phyloP scores from a whole-genome alignment of 1,140 invertebrate species.

The Heliconius hermathena region DNA sequence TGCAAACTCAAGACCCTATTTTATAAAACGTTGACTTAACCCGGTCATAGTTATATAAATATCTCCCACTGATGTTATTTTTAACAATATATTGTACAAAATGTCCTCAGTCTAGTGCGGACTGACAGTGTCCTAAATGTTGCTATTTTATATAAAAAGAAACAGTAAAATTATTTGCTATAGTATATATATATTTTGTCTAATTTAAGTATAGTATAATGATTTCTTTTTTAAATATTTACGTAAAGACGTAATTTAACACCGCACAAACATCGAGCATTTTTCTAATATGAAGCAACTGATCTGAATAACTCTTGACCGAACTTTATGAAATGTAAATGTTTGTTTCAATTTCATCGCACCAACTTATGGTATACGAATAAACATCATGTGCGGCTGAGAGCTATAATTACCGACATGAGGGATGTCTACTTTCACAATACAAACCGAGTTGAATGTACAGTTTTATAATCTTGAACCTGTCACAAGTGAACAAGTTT shows the following conservation, averaged over 20 bases:
- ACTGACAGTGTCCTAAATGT: constrained; percentile 43
- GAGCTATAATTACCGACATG: constrained; percentile 30
- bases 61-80: constrained; percentile 68
- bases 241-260: too few relatives aligned
- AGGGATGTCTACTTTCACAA: constrained; percentile 43
- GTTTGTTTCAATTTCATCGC: background rate
- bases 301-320: background rate
- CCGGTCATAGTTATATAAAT: constrained; percentile 75
- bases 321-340: background rate
- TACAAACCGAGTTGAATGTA: constrained; percentile 35
- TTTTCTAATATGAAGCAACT: background rate
- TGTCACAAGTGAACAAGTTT: constrained; percentile 63
- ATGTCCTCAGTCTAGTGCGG: constrained; percentile 54
- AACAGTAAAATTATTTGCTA: constrained; percentile 82
- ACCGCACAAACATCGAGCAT: background rate
- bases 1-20: constrained; percentile 34
- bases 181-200: too few relatives aligned
- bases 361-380: constrained; percentile 20
- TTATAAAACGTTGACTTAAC: constrained; percentile 67
- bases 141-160: constrained; percentile 17
- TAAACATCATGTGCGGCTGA: constrained; percentile 22
- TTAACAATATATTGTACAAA: constrained; percentile 64
- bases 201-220: too few relatives aligned
- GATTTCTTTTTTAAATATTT: too few relatives aligned
- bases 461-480: constrained; percentile 46